Evolutionary conservation across 2,113 vertebrate genomes (phyloP), one percentile per base, ranked within the genome.

Genomic region (Irena cyanogastra): DNA sequence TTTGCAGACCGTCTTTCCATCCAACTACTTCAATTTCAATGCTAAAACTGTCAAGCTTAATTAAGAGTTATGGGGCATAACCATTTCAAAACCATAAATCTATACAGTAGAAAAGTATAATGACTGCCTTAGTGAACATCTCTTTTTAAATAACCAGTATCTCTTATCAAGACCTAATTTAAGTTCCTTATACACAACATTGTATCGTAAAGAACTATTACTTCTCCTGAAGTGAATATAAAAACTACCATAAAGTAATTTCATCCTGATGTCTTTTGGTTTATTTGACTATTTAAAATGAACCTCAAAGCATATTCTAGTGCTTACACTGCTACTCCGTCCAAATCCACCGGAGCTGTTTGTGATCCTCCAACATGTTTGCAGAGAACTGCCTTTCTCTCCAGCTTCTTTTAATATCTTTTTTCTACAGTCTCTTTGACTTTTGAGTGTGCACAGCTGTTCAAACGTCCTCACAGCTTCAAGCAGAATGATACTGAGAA

Each of bases 41-140:
- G 95, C 89, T 96, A 93, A 96, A 97, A 54, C 94, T 94, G 94
- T 87, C 96, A 94, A 89, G 86, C 74, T 96, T 97, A 97, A 97
- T 97, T 95, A 97, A 94, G 97, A 97, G 90, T 97, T 97, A 97
- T 23, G 68, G 90, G 70, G 92, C 72, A 97, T 68, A 95, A 93
- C 65, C 41, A 93, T 92, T 95, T 93, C 72, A 92, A 91, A 69
- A 33, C 74, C 66, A 85, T 94, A 96, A 96, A 97, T 97, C 82
- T 83, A 87, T 85, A 93, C 54, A 87, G 63, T 63, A 85, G 82
- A 76, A 88, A 90, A 94, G 54, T 70, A 92, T 56, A 77, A 83
- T 28, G 66, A 90, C 85, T 79, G 64, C 41, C 82, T 74, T 66
- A 83, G 71, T 4, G 30, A 93, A 85, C 74, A 63, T n/a, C 21